Evolutionary conservation across 2,797 vertebrate genomes (phyloP), one percentile per base, ranked within the genome.

Genomic region (Pteropus rufus): DNA sequence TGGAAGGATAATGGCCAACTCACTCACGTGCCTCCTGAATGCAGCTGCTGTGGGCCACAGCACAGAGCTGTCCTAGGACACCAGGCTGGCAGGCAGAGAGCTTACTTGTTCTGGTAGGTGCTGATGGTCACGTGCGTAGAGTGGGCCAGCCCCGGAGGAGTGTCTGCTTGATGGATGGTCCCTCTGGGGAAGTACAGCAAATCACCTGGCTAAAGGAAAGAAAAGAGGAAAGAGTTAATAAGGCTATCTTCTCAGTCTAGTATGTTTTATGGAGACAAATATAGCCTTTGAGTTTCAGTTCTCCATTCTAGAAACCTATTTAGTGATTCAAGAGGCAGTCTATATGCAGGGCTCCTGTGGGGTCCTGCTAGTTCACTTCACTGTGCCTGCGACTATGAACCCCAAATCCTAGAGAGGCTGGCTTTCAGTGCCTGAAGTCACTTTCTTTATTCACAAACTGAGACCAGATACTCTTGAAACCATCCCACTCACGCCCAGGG

Each of bases 71-170:
- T 56, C 49, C 80, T 4, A 4, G 44, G 29, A 14, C 0, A 0
- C 2, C 0, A 4, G 6, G 65, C 16, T 3, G 21, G 44, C 31
- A 70, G 36, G 10, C 72, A 85, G 9, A 44, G n/a, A 1, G 77
- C 97, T 95, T 99, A 99, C 99, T 98, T 99, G 98, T 98, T 99
- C 98, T 99, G 99, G 98, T 99, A 99, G 95, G 99, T 99, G 97
- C 99, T 99, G 98, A 99, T 99, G 80, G 99, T 99, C 97, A 99
- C 96, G 0, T 99, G 99, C 58, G 99, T 99, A 34, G 99, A 99
- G 97, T 98, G 98, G 24, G 98, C 96, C 91, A 98, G 98, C 26
- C 99, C 99, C 7, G 97, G 95, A 36, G 99, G 99, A 26, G 99
- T 99, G 93, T 99, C 98, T 24, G 99, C 99, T 94, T 99, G 99